Conservation (phyloP, 37 sponge, comb jelly and placozoan species). For the Agelas oroides region DNA sequence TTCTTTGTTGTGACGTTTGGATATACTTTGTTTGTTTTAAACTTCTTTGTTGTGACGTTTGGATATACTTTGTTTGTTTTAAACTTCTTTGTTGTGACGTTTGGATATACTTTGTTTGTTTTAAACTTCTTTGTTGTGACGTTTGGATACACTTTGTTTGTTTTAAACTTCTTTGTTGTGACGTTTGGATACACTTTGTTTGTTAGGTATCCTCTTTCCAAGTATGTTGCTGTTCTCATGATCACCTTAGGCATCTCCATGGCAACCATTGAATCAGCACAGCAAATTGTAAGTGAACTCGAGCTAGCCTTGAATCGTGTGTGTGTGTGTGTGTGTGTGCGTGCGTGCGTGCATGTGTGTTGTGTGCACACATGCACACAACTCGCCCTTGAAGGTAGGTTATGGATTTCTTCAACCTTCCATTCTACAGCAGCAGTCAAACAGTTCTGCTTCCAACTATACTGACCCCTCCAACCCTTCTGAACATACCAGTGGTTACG, state of each 20-base stretch:
- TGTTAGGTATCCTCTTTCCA: conserved; percentile 73
- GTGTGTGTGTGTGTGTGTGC: conserved; percentile 14
- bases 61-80: too few species aligned
- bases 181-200: neutral
- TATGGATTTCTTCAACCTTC: too few species aligned
- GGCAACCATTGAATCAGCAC: conserved; percentile 82
- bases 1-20: neutral
- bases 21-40: neutral
- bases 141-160: too few species aligned
- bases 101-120: too few species aligned
- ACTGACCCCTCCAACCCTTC: neutral
- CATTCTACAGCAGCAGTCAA: neutral
- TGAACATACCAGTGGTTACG: neutral
- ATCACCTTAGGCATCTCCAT: conserved; percentile 88
- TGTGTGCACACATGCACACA: too few species aligned
- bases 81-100: too few species aligned
- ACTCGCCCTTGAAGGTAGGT: too few species aligned
- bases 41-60: too few species aligned
- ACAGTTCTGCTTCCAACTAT: neutral
- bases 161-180: neutral
- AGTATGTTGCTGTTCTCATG: conserved; percentile 86
- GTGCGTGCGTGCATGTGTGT: neutral
- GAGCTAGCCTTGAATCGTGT: neutral
- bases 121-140: too few species aligned
- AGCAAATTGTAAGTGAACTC: conserved; percentile 36